Evolutionary conservation across 2,113 vertebrate species (phyloP).

Genomic region (Dasyprocta punctata): DNA sequence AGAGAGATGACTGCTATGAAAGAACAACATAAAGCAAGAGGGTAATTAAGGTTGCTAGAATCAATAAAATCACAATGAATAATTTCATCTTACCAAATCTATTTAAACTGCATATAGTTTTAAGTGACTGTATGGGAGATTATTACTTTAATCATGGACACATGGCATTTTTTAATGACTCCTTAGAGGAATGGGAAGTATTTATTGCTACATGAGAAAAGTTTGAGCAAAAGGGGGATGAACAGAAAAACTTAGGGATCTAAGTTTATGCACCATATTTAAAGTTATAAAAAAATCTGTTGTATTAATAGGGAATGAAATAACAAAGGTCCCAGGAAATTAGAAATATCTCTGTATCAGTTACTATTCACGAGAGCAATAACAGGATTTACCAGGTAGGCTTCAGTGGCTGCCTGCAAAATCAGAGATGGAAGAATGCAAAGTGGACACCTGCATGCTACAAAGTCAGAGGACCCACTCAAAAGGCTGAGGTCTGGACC

Average conservation of each 20-base stretch:
- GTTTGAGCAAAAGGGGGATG: slow-evolving; percentile 18
- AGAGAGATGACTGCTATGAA: neutral
- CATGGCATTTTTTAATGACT: neutral
- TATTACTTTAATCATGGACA: slow-evolving; percentile 39
- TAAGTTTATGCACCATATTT: neutral
- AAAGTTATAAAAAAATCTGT: neutral
- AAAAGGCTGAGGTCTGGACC: neutral
- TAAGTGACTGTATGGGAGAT: slow-evolving; percentile 2
- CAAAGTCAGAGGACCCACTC: neutral
- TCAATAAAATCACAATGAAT: neutral
- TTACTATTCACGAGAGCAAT: neutral
- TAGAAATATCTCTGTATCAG: neutral
- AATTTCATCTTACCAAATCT: neutral
- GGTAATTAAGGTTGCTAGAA: neutral
- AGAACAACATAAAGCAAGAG: neutral
- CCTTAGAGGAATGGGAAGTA: slow-evolving; percentile 21
- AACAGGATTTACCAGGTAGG: neutral
- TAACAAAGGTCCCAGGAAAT: slow-evolving; percentile 17
- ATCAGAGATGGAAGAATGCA: neutral
- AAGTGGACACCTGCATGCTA: neutral
- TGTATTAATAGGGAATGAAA: slow-evolving; percentile 31
- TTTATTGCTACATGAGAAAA: slow-evolving; percentile 2
- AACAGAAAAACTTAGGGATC: slow-evolving; percentile 1
- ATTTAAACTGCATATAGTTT: neutral
- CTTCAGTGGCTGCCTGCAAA: neutral